A percentile compares a stretch with the other conserved stretches of the same genome.
phyloP scores from a whole-genome alignment of 2,888 invertebrate species.

The Steinernema hermaphroditum region DNA sequence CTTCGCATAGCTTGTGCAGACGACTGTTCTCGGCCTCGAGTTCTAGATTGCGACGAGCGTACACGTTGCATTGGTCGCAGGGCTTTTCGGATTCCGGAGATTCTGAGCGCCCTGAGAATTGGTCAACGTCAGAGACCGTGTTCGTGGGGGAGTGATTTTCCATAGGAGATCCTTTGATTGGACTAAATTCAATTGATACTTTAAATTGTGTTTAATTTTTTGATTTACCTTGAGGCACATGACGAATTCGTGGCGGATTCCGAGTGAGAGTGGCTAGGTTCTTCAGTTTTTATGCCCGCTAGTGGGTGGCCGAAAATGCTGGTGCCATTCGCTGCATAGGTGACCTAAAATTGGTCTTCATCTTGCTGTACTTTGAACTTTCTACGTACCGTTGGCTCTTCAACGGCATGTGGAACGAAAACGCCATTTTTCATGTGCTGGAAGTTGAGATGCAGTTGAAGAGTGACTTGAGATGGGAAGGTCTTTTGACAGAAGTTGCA shows the following conservation, averaged over 20 bases:
- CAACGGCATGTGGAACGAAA: neutral
- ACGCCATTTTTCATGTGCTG: slow-evolving; percentile 16
- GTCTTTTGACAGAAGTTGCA: slow-evolving; percentile 16
- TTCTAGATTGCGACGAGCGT: neutral
- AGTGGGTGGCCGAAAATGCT: slow-evolving; percentile 6
- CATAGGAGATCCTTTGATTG: slow-evolving; percentile 17
- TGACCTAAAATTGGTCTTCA: no score
- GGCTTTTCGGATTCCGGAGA: slow-evolving; percentile 14
- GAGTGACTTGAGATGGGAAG: slow-evolving; percentile 10
- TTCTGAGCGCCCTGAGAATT: neutral
- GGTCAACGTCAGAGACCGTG: slow-evolving; percentile 17
- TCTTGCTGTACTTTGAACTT: no score
- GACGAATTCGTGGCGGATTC: slow-evolving; percentile 12
- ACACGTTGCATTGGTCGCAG: neutral
- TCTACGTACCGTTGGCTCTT: neutral
- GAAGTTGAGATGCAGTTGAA: slow-evolving; percentile 14
- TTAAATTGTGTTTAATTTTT: neutral
- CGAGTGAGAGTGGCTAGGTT: neutral
- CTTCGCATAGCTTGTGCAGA: neutral
- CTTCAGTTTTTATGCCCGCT: slow-evolving; percentile 10
- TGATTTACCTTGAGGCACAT: neutral
- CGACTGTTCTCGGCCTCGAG: neutral
- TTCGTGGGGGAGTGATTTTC: slow-evolving; percentile 20
- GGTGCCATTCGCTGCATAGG: neutral
- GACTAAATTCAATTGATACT: neutral